Evolutionary conservation across 2,797 vertebrate genomes (phyloP), one percentile per base, ranked within the genome.

Genomic region (Peromyscus eremicus): DNA sequence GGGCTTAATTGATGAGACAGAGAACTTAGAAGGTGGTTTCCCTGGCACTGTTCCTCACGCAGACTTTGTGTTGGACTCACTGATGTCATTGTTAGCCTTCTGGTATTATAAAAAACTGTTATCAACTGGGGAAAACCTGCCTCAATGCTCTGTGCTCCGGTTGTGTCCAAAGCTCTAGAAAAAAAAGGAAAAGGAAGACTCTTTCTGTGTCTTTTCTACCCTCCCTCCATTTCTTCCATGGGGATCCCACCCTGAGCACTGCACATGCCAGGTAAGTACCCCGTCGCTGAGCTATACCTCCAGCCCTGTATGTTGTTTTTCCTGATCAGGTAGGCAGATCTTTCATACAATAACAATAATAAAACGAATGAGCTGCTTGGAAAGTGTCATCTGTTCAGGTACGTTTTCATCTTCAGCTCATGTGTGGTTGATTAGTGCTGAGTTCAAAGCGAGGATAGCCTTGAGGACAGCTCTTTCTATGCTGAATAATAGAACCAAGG

Each of bases 31-130:
- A 57, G 66, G 5, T 96, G 73, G 55, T 60, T 97, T 98, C 40
- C 80, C 96, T 80, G 97, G 73, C 97, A 55, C 88, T 91, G 27
- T 93, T 85, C 77, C 62, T 81, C 81, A 64, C 93, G 71, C 77
- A 96, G 46, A 43, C 84, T n/a, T 70, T 95, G 84, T 81, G 52
- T 40, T 75, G 68, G 88, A 82, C 94, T 94, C 70, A 8, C 64
- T 77, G 49, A 32, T 84, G 60, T 94, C 49, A 95, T 96, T 96
- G 86, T 92, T 84, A 52, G 97, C 29, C 90, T 97, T 96, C 94
- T 92, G 37, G 3, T 97, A 6, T 34, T 76, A 96, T 55, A 85
- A 96, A 87, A 40, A 52, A 93, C 1, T 88, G 9, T 43, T 93
- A 6, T 46, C 66, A 27, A 73, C 21, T 57, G 75, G 25, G 90